phyloP scores from a whole-genome alignment of 1,140 invertebrate genomes.

The Drosophila chauvacae region DNA sequence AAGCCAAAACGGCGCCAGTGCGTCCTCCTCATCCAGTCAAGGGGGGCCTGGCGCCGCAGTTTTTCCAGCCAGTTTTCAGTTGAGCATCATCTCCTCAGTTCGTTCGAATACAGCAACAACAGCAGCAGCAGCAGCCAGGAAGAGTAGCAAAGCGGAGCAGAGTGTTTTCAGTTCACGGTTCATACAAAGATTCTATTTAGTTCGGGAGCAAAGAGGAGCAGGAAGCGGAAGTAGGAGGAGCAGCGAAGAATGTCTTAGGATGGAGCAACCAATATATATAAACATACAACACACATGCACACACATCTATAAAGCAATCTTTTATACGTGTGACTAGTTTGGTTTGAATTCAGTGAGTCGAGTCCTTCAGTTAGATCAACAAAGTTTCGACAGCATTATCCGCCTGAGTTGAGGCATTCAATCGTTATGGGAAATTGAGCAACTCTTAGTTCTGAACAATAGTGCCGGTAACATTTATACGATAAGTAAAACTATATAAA shows the following conservation, averaged over 20 bases:
- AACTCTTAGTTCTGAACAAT: slow-evolving; percentile 71
- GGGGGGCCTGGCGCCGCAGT: slow-evolving; percentile 47
- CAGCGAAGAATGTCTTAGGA: slow-evolving; percentile 29
- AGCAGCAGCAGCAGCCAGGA: slow-evolving; percentile 7
- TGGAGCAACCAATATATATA: slow-evolving; percentile 25
- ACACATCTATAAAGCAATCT: slow-evolving; percentile 30
- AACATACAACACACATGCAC: slow-evolving; percentile 9
- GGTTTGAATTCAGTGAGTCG: slow-evolving; percentile 37
- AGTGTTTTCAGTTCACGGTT: slow-evolving; percentile 63
- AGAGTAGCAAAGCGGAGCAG: slow-evolving; percentile 24
- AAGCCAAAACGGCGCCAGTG: slow-evolving; percentile 64
- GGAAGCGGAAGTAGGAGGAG: slow-evolving; percentile 28
- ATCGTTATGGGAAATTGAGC: slow-evolving; percentile 38
- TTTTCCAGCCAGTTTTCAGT: slow-evolving; percentile 74
- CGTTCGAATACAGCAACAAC: slow-evolving; percentile 40
- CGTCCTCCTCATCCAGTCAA: slow-evolving; percentile 12
- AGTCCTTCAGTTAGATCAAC: slow-evolving; percentile 55
- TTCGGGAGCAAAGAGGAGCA: slow-evolving; percentile 39
- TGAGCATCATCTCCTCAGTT: slow-evolving; percentile 58
- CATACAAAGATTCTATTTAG: slow-evolving; percentile 77
- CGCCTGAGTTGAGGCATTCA: slow-evolving; percentile 28
- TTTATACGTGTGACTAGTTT: slow-evolving; percentile 30
- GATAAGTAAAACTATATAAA: slow-evolving; percentile 68
- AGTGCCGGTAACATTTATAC: slow-evolving; percentile 78
- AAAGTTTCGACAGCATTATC: slow-evolving; percentile 53